A percentile compares a stretch with the other conserved stretches of the same genome.
Conservation (phyloP, 2,113 vertebrate species). For the Sander vitreus region DNA sequence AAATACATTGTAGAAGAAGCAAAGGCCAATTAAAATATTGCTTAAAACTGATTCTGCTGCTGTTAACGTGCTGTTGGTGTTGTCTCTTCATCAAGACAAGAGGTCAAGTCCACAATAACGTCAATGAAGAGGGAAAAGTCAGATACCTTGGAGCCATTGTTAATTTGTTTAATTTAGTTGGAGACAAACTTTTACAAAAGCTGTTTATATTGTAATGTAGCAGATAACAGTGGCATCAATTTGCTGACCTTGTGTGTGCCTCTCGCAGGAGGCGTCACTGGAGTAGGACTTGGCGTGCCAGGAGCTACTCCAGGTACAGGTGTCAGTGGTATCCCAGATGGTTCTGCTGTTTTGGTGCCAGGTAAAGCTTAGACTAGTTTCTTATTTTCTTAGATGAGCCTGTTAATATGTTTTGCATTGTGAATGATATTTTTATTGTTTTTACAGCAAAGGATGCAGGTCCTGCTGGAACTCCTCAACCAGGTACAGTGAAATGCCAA, state of each 20-base stretch:
- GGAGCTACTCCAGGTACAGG: conserved; percentile 65
- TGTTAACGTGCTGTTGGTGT: background rate
- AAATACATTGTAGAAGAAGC: background rate
- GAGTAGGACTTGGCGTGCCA: conserved; percentile 69
- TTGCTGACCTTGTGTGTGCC: conserved; percentile 10
- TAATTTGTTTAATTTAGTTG: background rate
- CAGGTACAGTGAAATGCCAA: conserved; percentile 69
- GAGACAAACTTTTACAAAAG: background rate
- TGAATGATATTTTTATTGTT: conserved; percentile 12
- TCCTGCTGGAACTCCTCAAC: conserved; percentile 67
- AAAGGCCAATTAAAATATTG: background rate
- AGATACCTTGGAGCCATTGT: background rate
- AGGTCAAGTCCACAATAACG: background rate
- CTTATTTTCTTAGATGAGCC: background rate
- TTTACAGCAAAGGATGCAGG: conserved; percentile 72
- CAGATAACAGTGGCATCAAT: background rate
- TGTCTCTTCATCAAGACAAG: background rate
- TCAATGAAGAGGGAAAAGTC: background rate
- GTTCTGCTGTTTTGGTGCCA: conserved; percentile 50
- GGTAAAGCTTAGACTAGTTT: conserved; percentile 47
- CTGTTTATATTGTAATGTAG: background rate
- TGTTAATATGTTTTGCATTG: background rate
- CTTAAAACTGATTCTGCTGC: no score
- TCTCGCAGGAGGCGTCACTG: conserved; percentile 48
- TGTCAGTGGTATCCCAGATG: conserved; percentile 47